phyloP scores from a whole-genome alignment of 92 coral and sea anemone genomes.

The Epizoanthus scotinus region DNA sequence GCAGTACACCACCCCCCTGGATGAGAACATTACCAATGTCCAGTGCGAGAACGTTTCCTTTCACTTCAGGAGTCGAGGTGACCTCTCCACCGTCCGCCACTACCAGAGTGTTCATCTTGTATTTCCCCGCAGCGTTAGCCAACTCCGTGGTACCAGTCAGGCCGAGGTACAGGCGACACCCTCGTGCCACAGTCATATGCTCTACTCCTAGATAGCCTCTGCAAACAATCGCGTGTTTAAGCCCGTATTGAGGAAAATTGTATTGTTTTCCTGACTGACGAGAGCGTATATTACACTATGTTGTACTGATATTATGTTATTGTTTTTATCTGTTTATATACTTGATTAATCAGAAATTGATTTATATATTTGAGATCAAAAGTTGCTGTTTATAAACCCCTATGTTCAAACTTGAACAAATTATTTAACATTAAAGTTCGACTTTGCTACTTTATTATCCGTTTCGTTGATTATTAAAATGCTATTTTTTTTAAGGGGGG shows the following conservation, averaged over 20 bases:
- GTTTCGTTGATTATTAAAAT: too few relatives aligned
- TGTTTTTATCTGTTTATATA: too few relatives aligned
- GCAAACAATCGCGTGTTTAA: background rate
- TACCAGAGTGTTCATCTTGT: constrained; percentile 50
- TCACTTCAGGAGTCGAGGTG: constrained; percentile 67
- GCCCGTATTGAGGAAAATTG: background rate
- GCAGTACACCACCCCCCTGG: constrained; percentile 69
- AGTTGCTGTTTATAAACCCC: background rate
- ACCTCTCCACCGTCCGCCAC: constrained; percentile 78
- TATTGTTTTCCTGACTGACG: too few relatives aligned
- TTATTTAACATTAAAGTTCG: background rate
- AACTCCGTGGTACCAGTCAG: constrained; percentile 62
- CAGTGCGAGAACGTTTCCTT: constrained; percentile 41
- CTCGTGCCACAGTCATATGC: constrained; percentile 59
- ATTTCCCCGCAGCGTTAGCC: constrained; percentile 55
- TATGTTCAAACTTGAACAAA: background rate
- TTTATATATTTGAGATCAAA: too few relatives aligned
- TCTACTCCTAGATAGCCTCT: constrained; percentile 62
- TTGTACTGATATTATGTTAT: too few relatives aligned
- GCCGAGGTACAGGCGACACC: constrained; percentile 58
- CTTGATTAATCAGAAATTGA: too few relatives aligned
- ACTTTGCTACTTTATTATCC: background rate
- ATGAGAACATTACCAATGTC: constrained; percentile 50
- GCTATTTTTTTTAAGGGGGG: too few relatives aligned
- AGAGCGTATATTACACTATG: too few relatives aligned